These are phyloP conservation scores for Mirounga angustirostris DNA, from an alignment of 2,113 vertebrate genomes.

Conservation along the genomic window DNA sequence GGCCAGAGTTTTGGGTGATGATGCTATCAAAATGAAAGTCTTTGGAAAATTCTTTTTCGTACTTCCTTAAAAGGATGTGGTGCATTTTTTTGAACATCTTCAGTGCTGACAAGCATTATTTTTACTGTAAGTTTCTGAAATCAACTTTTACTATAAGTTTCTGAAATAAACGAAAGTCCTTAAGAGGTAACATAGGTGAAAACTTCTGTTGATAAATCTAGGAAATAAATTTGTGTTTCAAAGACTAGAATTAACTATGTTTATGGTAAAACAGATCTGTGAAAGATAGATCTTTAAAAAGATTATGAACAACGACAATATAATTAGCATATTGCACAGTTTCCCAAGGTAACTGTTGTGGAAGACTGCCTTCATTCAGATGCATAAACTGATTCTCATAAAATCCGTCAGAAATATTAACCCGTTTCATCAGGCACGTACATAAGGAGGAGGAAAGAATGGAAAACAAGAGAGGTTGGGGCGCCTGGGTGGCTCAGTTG, in stretches of 20 bases:
- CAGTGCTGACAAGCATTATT: not conserved
- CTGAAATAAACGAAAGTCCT: not conserved
- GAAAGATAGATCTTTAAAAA: not conserved
- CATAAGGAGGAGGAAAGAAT: not conserved
- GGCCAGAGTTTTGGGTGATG: not conserved
- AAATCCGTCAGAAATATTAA: not conserved
- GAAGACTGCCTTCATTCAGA: not conserved
- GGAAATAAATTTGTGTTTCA: not conserved
- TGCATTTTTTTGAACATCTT: not conserved
- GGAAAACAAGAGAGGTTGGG: not conserved
- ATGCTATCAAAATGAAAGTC: not conserved
- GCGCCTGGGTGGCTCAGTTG: too few species aligned
- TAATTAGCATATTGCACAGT: not conserved
- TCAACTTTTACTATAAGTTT: not conserved
- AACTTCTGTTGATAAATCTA: not conserved
- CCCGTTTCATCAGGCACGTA: not conserved
- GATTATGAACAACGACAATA: not conserved
- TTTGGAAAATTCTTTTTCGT: not conserved
- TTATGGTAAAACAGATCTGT: not conserved
- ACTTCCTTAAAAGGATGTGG: not conserved
- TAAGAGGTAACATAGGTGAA: not conserved
- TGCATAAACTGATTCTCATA: not conserved
- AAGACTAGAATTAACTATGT: not conserved
- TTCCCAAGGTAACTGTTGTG: not conserved
- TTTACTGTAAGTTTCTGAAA: not conserved